A percentile compares a stretch with the other conserved stretches of the same genome.
phyloP scores from a whole-genome alignment of 2,797 vertebrate species.

The Nasua narica region DNA sequence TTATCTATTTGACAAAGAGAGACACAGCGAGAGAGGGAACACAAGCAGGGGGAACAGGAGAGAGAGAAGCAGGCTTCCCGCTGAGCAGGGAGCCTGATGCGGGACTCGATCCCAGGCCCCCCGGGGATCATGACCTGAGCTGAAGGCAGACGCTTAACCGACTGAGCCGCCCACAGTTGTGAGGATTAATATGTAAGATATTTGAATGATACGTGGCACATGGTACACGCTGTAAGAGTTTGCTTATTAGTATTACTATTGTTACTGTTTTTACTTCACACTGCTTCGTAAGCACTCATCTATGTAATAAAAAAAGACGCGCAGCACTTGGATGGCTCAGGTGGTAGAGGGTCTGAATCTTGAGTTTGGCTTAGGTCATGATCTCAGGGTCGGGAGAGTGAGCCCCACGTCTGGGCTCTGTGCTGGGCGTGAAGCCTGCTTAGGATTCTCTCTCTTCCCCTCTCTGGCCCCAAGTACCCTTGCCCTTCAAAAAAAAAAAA shows the following conservation, averaged over 20 bases:
- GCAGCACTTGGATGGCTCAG: background rate
- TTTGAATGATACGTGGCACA: background rate
- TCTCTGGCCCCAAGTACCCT: background rate
- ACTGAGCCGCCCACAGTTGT: background rate
- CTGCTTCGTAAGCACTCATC: background rate
- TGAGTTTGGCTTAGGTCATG: background rate
- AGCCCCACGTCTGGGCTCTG: background rate
- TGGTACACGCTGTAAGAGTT: background rate
- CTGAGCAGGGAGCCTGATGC: too few species aligned
- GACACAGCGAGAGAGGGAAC: too few species aligned
- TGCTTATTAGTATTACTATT: background rate
- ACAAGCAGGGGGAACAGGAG: too few species aligned
- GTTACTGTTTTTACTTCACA: background rate
- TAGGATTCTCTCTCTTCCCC: background rate
- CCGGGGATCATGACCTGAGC: too few species aligned
- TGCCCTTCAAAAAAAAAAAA: background rate
- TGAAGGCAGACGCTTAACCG: too few species aligned
- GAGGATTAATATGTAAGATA: background rate
- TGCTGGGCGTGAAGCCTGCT: too few species aligned
- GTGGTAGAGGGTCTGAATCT: background rate
- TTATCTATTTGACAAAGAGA: too few species aligned
- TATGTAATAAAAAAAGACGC: background rate
- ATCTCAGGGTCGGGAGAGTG: background rate
- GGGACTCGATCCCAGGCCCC: too few species aligned
- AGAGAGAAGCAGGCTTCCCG: too few species aligned